Evolutionary conservation across 2,888 invertebrate species (phyloP).

Genomic region (Mythimna vitellina): DNA sequence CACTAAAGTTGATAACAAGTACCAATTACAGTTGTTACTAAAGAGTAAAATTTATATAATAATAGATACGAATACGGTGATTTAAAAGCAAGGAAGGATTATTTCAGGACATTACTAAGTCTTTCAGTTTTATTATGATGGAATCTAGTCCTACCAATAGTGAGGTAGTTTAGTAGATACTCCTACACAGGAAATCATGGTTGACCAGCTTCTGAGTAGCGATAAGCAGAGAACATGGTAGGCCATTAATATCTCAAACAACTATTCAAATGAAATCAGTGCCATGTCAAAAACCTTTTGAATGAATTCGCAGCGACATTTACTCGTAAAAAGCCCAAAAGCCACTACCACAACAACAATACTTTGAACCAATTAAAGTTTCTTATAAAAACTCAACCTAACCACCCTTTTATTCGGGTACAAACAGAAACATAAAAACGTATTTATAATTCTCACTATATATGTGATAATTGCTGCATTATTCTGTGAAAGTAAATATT

Average conservation of each 20-base stretch:
- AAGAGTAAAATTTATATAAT: no score
- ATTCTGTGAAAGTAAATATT: background rate
- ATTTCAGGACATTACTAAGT: no score
- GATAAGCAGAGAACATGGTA: background rate
- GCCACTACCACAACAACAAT: no score
- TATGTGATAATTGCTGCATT: background rate
- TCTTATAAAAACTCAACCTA: background rate
- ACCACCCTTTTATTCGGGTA: background rate
- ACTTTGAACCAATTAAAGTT: background rate
- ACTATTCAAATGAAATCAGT: background rate
- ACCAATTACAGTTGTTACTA: background rate
- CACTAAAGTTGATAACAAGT: background rate
- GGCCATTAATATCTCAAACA: slow-evolving; percentile 1
- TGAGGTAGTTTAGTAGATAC: background rate
- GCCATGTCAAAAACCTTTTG: background rate
- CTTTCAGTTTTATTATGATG: background rate
- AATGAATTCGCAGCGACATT: background rate
- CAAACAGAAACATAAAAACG: background rate
- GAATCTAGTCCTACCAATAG: background rate
- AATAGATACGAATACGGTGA: no score
- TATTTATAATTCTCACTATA: background rate
- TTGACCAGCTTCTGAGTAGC: slow-evolving; percentile 2
- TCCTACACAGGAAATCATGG: slow-evolving; percentile 11
- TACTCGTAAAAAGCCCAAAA: background rate
- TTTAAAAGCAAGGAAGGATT: no score